Evolutionary conservation across 2,888 invertebrate species (phyloP).

Genomic region (Cephus pygmeus): DNA sequence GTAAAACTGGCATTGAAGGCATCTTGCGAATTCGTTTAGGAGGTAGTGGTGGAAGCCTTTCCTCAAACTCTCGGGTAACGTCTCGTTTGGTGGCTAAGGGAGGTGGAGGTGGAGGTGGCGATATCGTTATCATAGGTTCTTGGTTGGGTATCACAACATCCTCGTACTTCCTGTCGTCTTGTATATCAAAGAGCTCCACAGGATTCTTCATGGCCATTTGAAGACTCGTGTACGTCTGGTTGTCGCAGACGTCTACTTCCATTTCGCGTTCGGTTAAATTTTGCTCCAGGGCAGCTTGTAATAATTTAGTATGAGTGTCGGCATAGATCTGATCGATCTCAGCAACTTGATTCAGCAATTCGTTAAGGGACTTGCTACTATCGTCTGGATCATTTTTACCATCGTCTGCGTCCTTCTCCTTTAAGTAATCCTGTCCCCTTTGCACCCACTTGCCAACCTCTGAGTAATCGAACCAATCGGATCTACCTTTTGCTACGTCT

Average conservation of each 20-base stretch:
- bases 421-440: constrained; percentile 36
- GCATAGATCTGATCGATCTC: constrained; percentile 85
- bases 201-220: constrained; percentile 90
- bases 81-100: constrained; percentile 65
- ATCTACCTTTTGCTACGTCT: constrained; percentile 31
- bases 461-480: constrained; percentile 55
- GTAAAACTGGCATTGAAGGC: constrained; percentile 59
- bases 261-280: constrained; percentile 56
- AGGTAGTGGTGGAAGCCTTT: constrained; percentile 81
- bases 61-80: constrained; percentile 68
- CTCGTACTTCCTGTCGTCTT: constrained; percentile 69
- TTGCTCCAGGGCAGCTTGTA: constrained; percentile 42
- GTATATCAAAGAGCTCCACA: constrained; percentile 70
- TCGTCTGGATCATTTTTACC: constrained; percentile 34
- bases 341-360: constrained; percentile 80
- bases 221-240: constrained; percentile 84
- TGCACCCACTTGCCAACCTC: constrained; percentile 59
- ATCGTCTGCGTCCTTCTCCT: constrained; percentile 35
- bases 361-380: constrained; percentile 72
- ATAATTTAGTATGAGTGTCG: constrained; percentile 75
- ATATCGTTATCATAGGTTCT: constrained; percentile 66
- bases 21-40: constrained; percentile 75
- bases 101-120: constrained; percentile 46
- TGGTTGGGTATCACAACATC: constrained; percentile 70
- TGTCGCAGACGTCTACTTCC: constrained; percentile 78